Percentiles rank a stretch among this genome's conserved stretches.
Evolutionary conservation across 2,797 vertebrate genomes (phyloP).

Genomic region (Halcyon smyrnensis): DNA sequence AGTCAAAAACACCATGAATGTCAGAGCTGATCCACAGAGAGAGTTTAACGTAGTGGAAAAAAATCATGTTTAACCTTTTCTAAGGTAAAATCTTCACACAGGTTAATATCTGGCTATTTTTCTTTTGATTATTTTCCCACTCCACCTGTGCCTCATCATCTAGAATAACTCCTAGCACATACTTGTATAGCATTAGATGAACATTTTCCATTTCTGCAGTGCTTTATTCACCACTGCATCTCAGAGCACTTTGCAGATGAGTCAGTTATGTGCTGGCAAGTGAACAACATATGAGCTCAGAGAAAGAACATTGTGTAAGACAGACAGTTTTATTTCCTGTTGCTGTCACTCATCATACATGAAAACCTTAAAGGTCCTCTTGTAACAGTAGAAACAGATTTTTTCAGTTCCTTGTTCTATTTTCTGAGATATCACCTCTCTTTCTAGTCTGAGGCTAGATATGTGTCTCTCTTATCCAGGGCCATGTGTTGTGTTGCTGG

Average conservation of each 20-base stretch:
- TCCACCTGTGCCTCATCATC: neutral
- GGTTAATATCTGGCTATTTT: neutral
- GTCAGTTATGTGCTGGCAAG: slow-evolving; percentile 13
- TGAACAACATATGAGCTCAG: slow-evolving; percentile 2
- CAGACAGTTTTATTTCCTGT: neutral
- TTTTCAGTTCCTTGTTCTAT: neutral
- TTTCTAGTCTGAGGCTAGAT: neutral
- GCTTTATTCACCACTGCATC: neutral
- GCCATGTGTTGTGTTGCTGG: neutral
- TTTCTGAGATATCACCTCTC: neutral
- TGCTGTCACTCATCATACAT: neutral
- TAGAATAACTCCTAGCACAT: neutral
- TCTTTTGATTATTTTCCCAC: neutral
- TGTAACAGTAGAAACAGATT: neutral
- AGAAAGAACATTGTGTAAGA: neutral
- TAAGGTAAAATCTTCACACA: neutral
- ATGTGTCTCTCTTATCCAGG: neutral
- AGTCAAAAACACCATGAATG: neutral
- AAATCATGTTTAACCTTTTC: neutral
- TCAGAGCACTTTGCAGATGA: neutral
- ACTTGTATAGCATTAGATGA: neutral
- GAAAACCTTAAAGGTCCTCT: neutral
- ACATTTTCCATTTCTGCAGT: neutral
- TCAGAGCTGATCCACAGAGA: neutral
- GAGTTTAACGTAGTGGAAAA: neutral